phyloP scores from a whole-genome alignment of 2,888 invertebrate species.

The Artemia sinica region DNA sequence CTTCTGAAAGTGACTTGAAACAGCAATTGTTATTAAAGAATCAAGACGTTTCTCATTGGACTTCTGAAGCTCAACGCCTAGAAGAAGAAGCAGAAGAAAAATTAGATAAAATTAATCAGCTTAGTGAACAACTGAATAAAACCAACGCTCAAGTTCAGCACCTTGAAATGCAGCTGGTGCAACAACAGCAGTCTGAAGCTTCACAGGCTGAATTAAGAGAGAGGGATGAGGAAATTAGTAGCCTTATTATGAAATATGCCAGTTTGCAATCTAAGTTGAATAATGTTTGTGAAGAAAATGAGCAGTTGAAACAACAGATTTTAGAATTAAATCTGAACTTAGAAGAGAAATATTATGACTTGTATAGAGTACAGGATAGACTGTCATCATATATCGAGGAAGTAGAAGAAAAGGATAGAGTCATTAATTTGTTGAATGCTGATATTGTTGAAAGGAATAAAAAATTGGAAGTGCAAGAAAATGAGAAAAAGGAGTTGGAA shows the following conservation, averaged over 20 bases:
- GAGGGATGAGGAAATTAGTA: constrained; percentile 5
- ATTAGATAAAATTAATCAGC: neutral
- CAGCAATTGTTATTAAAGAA: constrained; percentile 1
- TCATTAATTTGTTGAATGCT: neutral
- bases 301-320: neutral
- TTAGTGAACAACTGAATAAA: neutral
- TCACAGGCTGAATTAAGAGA: neutral
- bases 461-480: no score
- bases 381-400: neutral
- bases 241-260: constrained; percentile 1
- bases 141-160: neutral
- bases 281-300: neutral
- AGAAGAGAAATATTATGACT: neutral
- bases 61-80: neutral
- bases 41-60: neutral
- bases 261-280: neutral
- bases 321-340: neutral
- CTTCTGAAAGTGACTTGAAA: neutral
- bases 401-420: neutral
- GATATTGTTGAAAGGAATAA: neutral
- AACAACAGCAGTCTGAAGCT: neutral
- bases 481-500: no score
- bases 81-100: neutral
- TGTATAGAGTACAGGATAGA: neutral
- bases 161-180: neutral